Percentiles rank a stretch among this genome's conserved stretches.
phyloP scores from a whole-genome alignment of 2,888 invertebrate species.

The Cancer borealis region DNA sequence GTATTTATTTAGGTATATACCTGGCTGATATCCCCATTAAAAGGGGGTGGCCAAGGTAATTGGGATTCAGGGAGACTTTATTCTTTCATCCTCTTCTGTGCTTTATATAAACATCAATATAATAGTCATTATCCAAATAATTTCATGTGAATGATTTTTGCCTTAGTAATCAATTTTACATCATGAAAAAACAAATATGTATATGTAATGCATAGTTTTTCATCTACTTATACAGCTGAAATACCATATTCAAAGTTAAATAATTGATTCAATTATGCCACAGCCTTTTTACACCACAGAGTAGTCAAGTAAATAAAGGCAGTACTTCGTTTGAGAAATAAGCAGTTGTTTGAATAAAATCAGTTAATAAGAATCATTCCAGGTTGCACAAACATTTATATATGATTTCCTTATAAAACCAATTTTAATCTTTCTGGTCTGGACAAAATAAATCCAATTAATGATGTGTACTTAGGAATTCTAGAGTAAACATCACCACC shows the following conservation, averaged over 20 bases:
- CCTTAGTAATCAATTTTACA: neutral
- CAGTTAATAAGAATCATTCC: neutral
- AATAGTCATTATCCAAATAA: neutral
- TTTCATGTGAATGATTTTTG: neutral
- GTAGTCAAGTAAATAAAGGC: conserved; percentile 13
- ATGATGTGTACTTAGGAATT: neutral
- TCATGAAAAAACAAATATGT: neutral
- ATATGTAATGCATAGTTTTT: neutral
- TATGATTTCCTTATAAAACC: neutral
- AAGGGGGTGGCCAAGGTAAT: no score
- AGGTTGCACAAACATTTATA: neutral
- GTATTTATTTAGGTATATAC: neutral
- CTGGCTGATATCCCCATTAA: no score
- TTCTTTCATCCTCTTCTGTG: no score
- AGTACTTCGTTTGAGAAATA: neutral
- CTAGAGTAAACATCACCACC: neutral
- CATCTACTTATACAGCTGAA: neutral
- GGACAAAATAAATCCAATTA: neutral
- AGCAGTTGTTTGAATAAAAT: neutral
- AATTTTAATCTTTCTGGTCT: neutral
- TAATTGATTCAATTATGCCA: neutral
- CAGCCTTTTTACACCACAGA: neutral
- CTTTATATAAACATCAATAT: neutral
- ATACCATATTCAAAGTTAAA: neutral
- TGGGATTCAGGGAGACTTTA: no score